A percentile compares a stretch with the other conserved stretches of the same genome.
phyloP scores from a whole-genome alignment of 2,113 vertebrate species.

The Choloepus hoffmanni region DNA sequence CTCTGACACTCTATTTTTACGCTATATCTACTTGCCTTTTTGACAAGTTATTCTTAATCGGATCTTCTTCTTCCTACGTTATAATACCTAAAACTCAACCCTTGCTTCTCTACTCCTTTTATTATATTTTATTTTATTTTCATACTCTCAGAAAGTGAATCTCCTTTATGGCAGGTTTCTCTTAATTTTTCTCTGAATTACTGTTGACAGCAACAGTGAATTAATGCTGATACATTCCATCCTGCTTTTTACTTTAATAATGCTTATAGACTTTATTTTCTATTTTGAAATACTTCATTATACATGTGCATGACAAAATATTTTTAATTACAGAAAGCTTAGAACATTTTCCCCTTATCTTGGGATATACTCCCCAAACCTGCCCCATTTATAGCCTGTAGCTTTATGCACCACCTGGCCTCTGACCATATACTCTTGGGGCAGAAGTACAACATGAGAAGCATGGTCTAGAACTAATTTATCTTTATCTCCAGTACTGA shows the following conservation, averaged over 20 bases:
- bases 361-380: neutral
- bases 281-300: neutral
- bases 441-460: neutral
- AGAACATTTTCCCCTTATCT: neutral
- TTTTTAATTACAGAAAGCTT: neutral
- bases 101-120: neutral
- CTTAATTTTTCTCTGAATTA: neutral
- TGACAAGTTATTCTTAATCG: constrained; percentile 7
- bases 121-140: constrained; percentile 16
- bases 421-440: neutral
- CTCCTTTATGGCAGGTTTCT: neutral
- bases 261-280: neutral
- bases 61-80: neutral
- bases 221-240: neutral
- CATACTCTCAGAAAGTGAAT: neutral
- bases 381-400: neutral
- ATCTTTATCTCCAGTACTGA: neutral
- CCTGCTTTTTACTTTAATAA: neutral
- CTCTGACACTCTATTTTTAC: neutral
- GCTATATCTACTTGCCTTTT: neutral
- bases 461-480: neutral
- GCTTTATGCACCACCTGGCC: neutral
- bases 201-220: neutral
- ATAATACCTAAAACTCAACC: neutral
- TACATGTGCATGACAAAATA: neutral